Conservation (phyloP, 2,113 vertebrate species). For the Cyphomyrus discorhynchus region DNA sequence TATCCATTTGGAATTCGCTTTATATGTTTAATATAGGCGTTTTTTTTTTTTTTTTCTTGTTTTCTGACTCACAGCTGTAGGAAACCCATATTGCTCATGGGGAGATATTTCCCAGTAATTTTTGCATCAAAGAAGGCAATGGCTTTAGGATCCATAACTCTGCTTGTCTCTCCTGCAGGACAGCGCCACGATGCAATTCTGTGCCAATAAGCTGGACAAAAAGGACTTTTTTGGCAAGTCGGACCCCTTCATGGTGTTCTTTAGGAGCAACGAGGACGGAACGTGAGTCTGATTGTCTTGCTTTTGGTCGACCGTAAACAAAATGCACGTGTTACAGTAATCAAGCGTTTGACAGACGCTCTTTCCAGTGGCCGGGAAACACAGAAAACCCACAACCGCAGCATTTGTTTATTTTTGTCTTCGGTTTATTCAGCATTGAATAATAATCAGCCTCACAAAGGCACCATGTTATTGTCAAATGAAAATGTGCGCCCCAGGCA, state of each 20-base stretch:
- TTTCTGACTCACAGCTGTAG: background rate
- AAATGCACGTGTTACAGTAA: background rate
- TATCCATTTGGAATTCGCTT: background rate
- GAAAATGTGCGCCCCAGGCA: background rate
- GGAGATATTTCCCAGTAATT: background rate
- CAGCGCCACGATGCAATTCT: slow-evolving; percentile 80
- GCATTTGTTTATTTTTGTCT: background rate
- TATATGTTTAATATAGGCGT: background rate
- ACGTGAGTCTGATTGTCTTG: slow-evolving; percentile 63
- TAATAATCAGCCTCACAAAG: background rate
- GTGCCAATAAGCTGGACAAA: slow-evolving; percentile 88
- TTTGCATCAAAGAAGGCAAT: background rate
- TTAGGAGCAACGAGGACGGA: slow-evolving; percentile 84
- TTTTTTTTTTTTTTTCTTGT: background rate
- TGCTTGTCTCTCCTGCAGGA: slow-evolving; percentile 7
- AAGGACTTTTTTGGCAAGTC: slow-evolving; percentile 91
- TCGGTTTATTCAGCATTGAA: background rate
- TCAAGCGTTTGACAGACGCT: background rate
- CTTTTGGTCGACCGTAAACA: background rate
- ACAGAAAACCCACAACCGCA: background rate
- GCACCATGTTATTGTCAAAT: background rate
- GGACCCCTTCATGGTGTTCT: slow-evolving; percentile 86
- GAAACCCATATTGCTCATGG: background rate
- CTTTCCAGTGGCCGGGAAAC: background rate
- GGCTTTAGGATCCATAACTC: background rate